phyloP scores from a whole-genome alignment of 2,113 vertebrate genomes.

The Halichoerus grypus region DNA sequence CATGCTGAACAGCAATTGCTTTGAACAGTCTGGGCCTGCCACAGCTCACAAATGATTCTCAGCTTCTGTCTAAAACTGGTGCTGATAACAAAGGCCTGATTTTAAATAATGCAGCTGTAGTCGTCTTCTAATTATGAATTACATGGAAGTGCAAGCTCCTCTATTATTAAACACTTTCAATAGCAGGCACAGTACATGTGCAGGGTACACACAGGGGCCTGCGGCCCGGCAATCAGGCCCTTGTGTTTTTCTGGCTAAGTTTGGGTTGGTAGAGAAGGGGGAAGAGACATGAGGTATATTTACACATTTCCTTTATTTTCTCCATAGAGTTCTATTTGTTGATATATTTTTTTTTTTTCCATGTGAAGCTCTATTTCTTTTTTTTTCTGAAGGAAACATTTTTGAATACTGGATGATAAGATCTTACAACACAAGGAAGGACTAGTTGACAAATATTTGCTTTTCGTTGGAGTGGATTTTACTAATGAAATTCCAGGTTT shows the following conservation, averaged over 20 bases:
- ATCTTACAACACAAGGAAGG: conserved; percentile 44
- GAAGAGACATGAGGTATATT: conserved; percentile 42
- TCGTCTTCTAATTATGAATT: conserved; percentile 93
- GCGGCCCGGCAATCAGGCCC: conserved; percentile 71
- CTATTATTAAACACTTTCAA: conserved; percentile 88
- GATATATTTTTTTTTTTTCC: conserved; percentile 46
- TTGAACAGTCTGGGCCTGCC: conserved; percentile 92
- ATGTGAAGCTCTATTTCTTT: background rate
- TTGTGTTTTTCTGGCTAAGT: conserved; percentile 70
- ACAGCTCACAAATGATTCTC: conserved; percentile 91
- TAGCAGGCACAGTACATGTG: conserved; percentile 75
- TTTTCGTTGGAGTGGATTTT: background rate
- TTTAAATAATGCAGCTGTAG: conserved; percentile 89
- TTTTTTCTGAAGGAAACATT: background rate
- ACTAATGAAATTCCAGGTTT: background rate
- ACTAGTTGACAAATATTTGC: background rate
- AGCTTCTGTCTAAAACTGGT: conserved; percentile 90
- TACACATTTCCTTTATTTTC: conserved; percentile 47
- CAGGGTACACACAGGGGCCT: conserved; percentile 23
- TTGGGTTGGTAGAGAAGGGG: conserved; percentile 47
- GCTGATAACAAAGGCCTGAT: conserved; percentile 90
- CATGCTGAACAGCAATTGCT: conserved; percentile 94
- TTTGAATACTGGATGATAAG: conserved; percentile 31
- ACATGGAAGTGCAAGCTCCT: conserved; percentile 87
- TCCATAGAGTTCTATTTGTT: conserved; percentile 32